Conservation (phyloP, 2,113 vertebrate species). For the Hippoglossus stenolepis region DNA sequence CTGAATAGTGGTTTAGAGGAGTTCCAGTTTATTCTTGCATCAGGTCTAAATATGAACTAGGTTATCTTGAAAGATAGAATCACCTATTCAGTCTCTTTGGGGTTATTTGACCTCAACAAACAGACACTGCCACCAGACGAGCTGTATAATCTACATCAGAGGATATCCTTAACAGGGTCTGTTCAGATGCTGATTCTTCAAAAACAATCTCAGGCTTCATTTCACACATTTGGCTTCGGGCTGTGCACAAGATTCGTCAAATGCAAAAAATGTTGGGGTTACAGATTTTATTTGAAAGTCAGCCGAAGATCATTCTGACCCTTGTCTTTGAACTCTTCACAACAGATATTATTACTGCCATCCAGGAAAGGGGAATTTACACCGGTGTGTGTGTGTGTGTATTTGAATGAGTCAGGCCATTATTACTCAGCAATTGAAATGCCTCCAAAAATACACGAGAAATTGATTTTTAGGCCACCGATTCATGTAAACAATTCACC, state of each 20-base stretch:
- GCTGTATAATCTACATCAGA: constrained; percentile 14
- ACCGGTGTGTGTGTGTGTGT: constrained; percentile 9
- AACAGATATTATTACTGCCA: constrained; percentile 25
- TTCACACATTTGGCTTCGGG: constrained; percentile 29
- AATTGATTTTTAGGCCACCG: constrained; percentile 48
- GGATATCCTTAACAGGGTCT: constrained; percentile 10
- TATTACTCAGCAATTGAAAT: constrained; percentile 53
- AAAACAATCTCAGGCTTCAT: constrained; percentile 29
- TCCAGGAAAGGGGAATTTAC: constrained; percentile 34
- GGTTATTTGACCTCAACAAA: background rate
- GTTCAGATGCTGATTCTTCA: constrained; percentile 29
- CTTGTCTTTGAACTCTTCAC: constrained; percentile 36
- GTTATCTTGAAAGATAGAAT: background rate
- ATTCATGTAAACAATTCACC: constrained; percentile 27
- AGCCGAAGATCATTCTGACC: constrained; percentile 32
- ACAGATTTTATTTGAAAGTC: constrained; percentile 42
- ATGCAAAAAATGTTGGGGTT: constrained; percentile 16
- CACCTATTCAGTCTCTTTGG: constrained; percentile 6
- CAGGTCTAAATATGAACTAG: background rate
- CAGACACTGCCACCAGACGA: background rate
- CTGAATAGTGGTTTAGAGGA: background rate
- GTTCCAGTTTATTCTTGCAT: constrained; percentile 5
- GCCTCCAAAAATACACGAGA: constrained; percentile 44
- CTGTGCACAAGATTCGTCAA: constrained; percentile 30
- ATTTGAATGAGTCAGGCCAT: constrained; percentile 50